These are phyloP conservation scores for Tipula helvola DNA, from an alignment of 2,888 invertebrate species.

Conservation along the genomic window DNA sequence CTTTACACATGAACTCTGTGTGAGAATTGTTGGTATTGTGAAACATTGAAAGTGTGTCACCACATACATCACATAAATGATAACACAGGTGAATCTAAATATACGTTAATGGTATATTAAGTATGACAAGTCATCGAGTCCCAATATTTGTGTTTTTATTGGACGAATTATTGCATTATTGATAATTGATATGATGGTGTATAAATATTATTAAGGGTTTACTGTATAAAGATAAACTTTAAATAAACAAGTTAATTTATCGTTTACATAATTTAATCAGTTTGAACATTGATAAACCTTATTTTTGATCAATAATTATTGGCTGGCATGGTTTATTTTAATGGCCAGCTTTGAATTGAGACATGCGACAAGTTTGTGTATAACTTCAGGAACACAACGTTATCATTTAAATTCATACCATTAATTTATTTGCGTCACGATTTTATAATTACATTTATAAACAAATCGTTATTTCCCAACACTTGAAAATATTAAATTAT, in stretches of 20 bases:
- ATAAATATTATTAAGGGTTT: not conserved
- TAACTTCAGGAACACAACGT: no score
- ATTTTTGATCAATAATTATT: no score
- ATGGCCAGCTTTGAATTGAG: no score
- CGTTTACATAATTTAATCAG: no score
- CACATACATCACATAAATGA: not conserved
- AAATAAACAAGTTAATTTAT: no score
- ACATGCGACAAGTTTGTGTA: no score
- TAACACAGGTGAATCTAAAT: not conserved
- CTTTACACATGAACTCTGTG: not conserved
- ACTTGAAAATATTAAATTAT: not conserved
- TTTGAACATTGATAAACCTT: no score
- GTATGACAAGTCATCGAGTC: not conserved
- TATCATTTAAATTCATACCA: not conserved
- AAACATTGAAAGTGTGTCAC: not conserved
- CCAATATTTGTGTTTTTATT: not conserved
- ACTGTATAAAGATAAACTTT: not conserved
- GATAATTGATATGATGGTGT: not conserved
- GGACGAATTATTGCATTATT: not conserved
- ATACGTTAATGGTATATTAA: not conserved
- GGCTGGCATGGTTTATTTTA: no score
- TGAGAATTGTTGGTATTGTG: not conserved
- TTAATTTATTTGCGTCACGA: not conserved
- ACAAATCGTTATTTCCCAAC: not conserved
- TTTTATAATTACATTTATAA: not conserved